These are phyloP conservation scores for Nipponia nippon DNA, from an alignment of 2,113 vertebrate species.

Conservation along the genomic window DNA sequence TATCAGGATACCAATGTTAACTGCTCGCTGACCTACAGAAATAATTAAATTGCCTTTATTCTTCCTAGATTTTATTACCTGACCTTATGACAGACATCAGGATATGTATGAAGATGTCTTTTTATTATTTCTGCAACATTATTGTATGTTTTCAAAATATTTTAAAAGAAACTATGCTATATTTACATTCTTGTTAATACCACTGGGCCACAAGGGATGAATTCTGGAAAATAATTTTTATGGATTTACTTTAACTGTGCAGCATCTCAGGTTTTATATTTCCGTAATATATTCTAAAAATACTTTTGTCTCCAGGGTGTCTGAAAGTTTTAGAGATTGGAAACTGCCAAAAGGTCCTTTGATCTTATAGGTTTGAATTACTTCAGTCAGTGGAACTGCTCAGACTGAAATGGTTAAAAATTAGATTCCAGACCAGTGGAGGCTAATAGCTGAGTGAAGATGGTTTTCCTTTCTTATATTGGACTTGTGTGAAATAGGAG, in stretches of 20 bases:
- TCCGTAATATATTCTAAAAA: not conserved
- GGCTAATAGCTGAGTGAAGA: not conserved
- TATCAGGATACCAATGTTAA: not conserved
- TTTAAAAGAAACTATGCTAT: not conserved
- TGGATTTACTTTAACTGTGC: not conserved
- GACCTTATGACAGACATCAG: not conserved
- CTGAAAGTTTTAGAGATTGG: not conserved
- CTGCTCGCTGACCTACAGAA: slow-evolving; percentile 23
- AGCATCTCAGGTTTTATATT: not conserved
- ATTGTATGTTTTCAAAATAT: not conserved
- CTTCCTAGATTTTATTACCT: not conserved
- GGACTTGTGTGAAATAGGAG: not conserved
- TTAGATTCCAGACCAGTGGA: not conserved
- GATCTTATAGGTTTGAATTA: not conserved
- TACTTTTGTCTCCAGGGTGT: not conserved
- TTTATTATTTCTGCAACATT: not conserved
- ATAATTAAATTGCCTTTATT: slow-evolving; percentile 32
- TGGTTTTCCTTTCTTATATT: not conserved
- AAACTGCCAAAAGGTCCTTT: not conserved
- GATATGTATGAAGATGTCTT: not conserved
- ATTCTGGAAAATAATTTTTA: not conserved
- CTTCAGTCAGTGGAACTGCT: not conserved
- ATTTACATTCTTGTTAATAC: not conserved
- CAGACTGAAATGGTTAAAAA: slow-evolving; percentile 7
- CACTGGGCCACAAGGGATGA: not conserved